These are phyloP conservation scores for Diplazon laetatorius DNA, from an alignment of 2,888 invertebrate genomes.

Conservation along the genomic window DNA sequence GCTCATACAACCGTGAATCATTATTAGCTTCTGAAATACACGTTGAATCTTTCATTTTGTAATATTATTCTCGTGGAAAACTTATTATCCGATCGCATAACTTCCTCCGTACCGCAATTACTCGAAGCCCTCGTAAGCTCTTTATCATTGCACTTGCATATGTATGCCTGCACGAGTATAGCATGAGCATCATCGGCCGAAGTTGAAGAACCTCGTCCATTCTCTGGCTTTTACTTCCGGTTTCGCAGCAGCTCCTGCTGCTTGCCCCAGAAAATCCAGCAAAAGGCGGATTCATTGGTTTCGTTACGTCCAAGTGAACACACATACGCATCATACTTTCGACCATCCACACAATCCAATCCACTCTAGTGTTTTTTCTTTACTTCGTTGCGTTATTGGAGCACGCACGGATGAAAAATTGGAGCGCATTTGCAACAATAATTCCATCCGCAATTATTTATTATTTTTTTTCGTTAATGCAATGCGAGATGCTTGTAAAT, in stretches of 20 bases:
- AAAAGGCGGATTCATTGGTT: slow-evolving; percentile 60
- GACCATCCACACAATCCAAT: slow-evolving; percentile 41
- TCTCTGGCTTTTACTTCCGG: slow-evolving; percentile 61
- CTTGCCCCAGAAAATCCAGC: slow-evolving; percentile 57
- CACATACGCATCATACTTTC: slow-evolving; percentile 40
- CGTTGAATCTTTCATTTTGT: slow-evolving; percentile 24
- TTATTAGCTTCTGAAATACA: not conserved
- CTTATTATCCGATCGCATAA: slow-evolving; percentile 50
- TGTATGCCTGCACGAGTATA: not conserved
- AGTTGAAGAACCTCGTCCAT: slow-evolving; percentile 59
- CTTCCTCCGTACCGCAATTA: slow-evolving; percentile 31
- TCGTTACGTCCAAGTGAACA: slow-evolving; percentile 59
- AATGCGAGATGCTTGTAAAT: not conserved
- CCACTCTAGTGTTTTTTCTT: slow-evolving; percentile 42
- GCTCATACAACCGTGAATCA: not conserved
- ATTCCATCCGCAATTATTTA: slow-evolving; percentile 10
- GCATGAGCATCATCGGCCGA: slow-evolving; percentile 22
- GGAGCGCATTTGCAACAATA: slow-evolving; percentile 12
- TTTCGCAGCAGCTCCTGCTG: slow-evolving; percentile 28
- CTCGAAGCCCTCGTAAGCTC: slow-evolving; percentile 14
- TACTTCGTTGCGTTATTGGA: slow-evolving; percentile 52
- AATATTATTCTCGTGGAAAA: slow-evolving; percentile 35
- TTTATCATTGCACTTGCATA: not conserved
- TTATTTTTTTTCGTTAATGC: not conserved
- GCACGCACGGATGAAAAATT: slow-evolving; percentile 50